Conservation (phyloP, 2,113 vertebrate genomes). For the Indicator maculatus region DNA sequence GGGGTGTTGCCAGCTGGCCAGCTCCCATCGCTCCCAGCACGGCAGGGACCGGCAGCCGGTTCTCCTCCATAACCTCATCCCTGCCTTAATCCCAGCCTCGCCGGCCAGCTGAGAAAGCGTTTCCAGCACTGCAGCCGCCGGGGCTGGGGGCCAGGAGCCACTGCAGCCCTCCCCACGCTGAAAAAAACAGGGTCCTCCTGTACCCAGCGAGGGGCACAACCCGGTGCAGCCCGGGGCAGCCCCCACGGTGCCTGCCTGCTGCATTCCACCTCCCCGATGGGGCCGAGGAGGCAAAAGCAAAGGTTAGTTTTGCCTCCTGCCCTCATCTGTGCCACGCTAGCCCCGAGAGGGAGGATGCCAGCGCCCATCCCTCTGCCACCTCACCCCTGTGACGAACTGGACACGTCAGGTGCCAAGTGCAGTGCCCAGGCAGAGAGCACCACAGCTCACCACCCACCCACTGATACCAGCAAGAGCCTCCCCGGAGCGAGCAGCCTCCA, state of each 20-base stretch:
- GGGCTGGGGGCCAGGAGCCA: not conserved
- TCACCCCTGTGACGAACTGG: not conserved
- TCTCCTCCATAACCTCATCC: not conserved
- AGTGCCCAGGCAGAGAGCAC: not conserved
- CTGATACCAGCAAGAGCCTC: rapidly evolving
- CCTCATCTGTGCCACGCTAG: not conserved
- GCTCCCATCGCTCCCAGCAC: not conserved
- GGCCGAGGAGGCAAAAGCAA: not conserved
- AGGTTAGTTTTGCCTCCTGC: not conserved
- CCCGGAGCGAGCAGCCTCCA: not conserved
- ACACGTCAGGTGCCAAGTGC: not conserved
- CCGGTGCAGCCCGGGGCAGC: not conserved
- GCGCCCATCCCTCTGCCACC: not conserved
- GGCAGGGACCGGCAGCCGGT: not conserved
- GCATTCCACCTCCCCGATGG: not conserved
- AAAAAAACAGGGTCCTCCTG: not conserved
- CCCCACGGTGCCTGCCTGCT: not conserved
- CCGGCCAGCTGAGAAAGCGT: not conserved
- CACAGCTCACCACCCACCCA: not conserved
- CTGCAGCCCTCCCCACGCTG: not conserved
- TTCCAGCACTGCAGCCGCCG: not conserved
- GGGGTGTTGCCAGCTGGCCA: not conserved
- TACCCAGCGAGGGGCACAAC: not conserved
- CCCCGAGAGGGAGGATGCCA: not conserved
- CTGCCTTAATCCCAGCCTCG: not conserved